Base-by-base conservation (phyloP, 2,888 invertebrate species). In the Eudasyphora cyanicolor region DNA sequence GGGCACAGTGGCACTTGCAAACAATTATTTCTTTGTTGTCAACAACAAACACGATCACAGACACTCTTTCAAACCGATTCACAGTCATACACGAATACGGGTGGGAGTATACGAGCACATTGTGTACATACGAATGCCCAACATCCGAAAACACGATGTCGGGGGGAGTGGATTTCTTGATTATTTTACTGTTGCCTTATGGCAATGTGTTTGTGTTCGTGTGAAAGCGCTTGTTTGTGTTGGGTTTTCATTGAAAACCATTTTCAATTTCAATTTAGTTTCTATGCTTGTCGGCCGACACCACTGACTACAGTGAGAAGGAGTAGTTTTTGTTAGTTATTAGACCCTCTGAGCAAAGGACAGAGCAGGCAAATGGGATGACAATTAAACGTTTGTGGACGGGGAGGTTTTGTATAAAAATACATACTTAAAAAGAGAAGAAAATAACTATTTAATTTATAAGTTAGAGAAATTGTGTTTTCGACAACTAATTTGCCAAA, bases 11-110 rank as follows among this genome's bases (percentile, higher is more conserved):
- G 70, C 79, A 77, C 79, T 83, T 79, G 74, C 70, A 57, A 79
- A 77, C 69, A 79, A 82, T 82, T 79, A 76, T 76, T 82, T 75
- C 73, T 79, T 74, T 83, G 79, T 76, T 82, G 82, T 77, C 76
- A 74, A 54, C 83, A 70, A 19, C 73, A 35, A n/a, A 69, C 49
- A 49, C 27, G 14, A 24, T 42, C 38, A 70, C 70, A 70, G n/a
- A 35, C 35, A 27, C 24, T 19, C 38, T 8, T 54, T 54, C 54
- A 42, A 49, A 49, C 29, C 17, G n/a, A 19, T 3, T 5, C 67
- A 54, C 70, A 49, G n/a, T 1, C 27, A 49, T 24, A 24, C 29
- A 27, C 6, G 69, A 19, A n/a, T n/a, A n/a, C n/a, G n/a, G n/a
- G n/a, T n/a, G n/a, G n/a, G 38, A 17, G 29, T 12, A 42, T 67